phyloP scores from a whole-genome alignment of 2,113 vertebrate genomes.

The Physeter macrocephalus region DNA sequence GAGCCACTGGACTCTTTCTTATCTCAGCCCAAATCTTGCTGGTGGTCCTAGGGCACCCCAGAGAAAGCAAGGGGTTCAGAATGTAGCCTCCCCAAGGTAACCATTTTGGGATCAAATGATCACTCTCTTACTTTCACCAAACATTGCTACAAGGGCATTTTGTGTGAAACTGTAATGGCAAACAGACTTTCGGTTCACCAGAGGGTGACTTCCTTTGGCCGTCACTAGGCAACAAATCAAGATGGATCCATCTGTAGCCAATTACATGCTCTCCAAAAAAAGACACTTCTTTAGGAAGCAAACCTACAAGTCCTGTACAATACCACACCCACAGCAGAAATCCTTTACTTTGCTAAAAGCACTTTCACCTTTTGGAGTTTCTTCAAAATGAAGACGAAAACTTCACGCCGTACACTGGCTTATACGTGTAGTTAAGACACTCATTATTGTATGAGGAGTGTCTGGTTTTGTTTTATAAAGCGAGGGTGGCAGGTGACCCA shows the following conservation, averaged over 20 bases:
- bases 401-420: not conserved
- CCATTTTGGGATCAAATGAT: constrained; percentile 4
- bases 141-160: not conserved
- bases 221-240: constrained; percentile 56
- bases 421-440: not conserved
- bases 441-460: not conserved
- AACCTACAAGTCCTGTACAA: not conserved
- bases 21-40: not conserved
- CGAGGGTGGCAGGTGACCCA: not conserved
- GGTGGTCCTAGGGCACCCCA: not conserved
- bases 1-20: not conserved
- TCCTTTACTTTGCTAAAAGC: not conserved
- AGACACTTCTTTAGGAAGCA: constrained; percentile 18
- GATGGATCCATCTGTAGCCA: constrained; percentile 38
- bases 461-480: constrained; percentile 30
- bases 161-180: constrained; percentile 35
- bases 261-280: constrained; percentile 43
- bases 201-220: constrained; percentile 41
- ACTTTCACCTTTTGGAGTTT: not conserved
- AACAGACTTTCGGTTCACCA: constrained; percentile 51
- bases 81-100: not conserved
- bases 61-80: not conserved
- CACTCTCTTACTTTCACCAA: not conserved
- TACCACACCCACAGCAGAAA: not conserved
- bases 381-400: constrained; percentile 12